These are phyloP conservation scores for Acinonyx jubatus DNA, from an alignment of 2,113 vertebrate species.

Conservation along the genomic window DNA sequence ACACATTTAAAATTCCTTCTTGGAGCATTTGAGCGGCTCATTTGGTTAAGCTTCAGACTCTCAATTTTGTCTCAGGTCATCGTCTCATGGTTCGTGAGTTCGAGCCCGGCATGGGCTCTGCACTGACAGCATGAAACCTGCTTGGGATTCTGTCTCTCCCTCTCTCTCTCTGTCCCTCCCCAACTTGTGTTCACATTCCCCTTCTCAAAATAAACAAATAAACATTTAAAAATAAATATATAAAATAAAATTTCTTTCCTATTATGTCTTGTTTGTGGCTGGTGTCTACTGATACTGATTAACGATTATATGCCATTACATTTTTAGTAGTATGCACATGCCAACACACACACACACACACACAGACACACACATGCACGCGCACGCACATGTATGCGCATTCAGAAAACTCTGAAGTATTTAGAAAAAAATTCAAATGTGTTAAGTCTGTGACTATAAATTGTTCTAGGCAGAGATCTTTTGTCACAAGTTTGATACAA, in stretches of 20 bases:
- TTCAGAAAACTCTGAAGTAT: neutral
- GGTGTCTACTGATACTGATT: neutral
- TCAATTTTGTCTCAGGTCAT: too few relatives aligned
- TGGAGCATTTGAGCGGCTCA: too few relatives aligned
- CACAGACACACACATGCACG: neutral
- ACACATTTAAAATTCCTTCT: neutral
- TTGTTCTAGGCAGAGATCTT: neutral
- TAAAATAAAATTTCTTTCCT: neutral
- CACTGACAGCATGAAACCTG: too few relatives aligned
- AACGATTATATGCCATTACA: neutral
- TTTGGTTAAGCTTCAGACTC: too few relatives aligned
- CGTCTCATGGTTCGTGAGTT: too few relatives aligned
- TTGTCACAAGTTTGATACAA: neutral
- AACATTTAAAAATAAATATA: too few relatives aligned
- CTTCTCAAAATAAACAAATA: too few relatives aligned
- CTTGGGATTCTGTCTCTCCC: too few relatives aligned
- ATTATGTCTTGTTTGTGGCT: neutral
- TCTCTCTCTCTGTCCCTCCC: too few relatives aligned
- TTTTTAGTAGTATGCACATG: accelerated
- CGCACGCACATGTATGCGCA: accelerated
- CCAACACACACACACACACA: accelerated
- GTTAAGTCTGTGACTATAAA: neutral
- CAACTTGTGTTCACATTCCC: too few relatives aligned
- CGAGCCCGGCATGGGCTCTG: too few relatives aligned
- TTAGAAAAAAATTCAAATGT: neutral